phyloP scores from a whole-genome alignment of 1,140 invertebrate genomes.

The Panagrolaimus sp. region DNA sequence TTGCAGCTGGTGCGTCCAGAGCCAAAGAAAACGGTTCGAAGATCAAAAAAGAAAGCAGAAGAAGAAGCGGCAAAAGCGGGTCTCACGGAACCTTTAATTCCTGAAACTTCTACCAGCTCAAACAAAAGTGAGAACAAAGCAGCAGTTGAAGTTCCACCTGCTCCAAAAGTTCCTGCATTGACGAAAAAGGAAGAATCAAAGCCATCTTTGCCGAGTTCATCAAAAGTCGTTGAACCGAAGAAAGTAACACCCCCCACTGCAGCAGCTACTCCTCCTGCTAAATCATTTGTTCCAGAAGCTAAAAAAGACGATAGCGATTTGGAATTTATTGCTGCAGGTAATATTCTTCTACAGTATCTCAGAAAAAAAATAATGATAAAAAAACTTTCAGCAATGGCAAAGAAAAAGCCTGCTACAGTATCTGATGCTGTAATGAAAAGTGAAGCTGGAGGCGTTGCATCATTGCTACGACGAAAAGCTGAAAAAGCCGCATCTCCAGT shows the following conservation, averaged over 20 bases:
- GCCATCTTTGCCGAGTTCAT: neutral
- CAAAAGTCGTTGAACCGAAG: neutral
- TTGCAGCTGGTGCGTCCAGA: neutral
- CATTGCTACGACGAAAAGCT: neutral
- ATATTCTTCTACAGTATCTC: too few relatives aligned
- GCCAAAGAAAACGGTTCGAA: neutral
- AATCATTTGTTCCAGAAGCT: too few relatives aligned
- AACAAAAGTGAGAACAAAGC: neutral
- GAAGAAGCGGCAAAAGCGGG: slow-evolving; percentile 1
- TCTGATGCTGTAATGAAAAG: neutral
- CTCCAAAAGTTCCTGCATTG: neutral
- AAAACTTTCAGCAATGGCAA: neutral
- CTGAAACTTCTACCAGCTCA: too few relatives aligned
- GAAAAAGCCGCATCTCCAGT: neutral
- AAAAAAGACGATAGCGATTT: too few relatives aligned
- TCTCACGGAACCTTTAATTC: neutral
- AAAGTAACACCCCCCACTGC: neutral
- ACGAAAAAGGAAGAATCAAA: neutral
- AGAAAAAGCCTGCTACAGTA: neutral
- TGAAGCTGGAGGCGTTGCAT: neutral
- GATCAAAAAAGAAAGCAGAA: slow-evolving; percentile 16
- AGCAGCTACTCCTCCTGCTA: too few relatives aligned
- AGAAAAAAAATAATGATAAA: too few relatives aligned
- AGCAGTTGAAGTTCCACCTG: neutral
- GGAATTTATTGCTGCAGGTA: too few relatives aligned